Percentiles rank a stretch among this genome's conserved stretches.
Conservation (phyloP, 2,113 vertebrate genomes). For the Microcebus jonahi region DNA sequence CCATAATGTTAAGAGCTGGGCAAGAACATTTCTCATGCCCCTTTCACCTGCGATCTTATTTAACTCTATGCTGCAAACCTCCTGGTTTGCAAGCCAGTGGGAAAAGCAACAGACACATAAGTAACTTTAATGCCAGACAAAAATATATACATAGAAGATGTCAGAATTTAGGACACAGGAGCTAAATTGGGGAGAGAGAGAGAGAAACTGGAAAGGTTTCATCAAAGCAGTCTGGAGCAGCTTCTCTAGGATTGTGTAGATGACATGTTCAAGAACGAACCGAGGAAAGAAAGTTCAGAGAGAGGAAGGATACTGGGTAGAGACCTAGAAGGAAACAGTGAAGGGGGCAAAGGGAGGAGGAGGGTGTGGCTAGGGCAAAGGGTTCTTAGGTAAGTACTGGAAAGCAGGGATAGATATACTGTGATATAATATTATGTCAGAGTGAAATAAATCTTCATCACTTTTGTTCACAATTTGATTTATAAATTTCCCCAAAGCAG, state of each 20-base stretch:
- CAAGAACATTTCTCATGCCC: background rate
- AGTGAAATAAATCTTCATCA: background rate
- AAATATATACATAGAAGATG: background rate
- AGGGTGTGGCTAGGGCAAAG: accelerated
- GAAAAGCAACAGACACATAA: background rate
- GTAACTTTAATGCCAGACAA: background rate
- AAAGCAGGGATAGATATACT: no score
- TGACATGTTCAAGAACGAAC: background rate
- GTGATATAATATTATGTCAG: background rate
- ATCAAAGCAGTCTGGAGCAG: background rate
- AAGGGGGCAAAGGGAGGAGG: background rate
- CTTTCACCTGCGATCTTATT: background rate
- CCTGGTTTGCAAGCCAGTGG: background rate
- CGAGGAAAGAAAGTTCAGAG: background rate
- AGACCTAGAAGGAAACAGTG: background rate
- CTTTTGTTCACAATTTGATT: conserved; percentile 49
- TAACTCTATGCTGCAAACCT: background rate
- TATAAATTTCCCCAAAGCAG: conserved; percentile 5
- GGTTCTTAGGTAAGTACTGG: background rate
- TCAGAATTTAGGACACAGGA: accelerated
- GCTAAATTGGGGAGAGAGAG: background rate
- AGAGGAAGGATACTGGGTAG: background rate
- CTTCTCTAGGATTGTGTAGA: no score
- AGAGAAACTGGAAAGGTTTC: background rate
- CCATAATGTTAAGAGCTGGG: background rate